Percentiles rank a stretch among this genome's conserved stretches.
These are phyloP conservation scores for Agrotis clavis DNA, from an alignment of 2,888 invertebrate species.

Conservation along the genomic window DNA sequence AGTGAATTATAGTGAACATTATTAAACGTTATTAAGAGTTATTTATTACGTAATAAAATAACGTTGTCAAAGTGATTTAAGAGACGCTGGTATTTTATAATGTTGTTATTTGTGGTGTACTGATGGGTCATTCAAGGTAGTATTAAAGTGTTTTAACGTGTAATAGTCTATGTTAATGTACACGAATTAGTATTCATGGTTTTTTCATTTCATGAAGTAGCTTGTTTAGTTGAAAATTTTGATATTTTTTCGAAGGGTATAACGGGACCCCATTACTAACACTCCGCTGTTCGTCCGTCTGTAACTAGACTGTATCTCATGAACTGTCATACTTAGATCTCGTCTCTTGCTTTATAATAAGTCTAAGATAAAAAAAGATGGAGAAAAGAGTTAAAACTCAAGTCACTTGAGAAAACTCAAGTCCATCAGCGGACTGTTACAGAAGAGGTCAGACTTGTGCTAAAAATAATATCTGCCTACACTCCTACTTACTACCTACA, in stretches of 20 bases:
- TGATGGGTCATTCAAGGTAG: conserved; percentile 27
- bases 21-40: conserved; percentile 45
- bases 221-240: background rate
- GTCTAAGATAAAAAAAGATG: no score
- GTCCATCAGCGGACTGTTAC: no score
- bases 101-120: conserved; percentile 41
- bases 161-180: background rate
- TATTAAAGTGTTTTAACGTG: conserved; percentile 16
- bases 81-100: conserved; percentile 47
- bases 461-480: background rate
- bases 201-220: background rate
- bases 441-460: no score
- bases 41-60: conserved; percentile 56
- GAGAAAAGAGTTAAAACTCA: no score
- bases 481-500: background rate
- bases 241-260: no score
- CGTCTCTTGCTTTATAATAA: no score
- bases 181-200: background rate
- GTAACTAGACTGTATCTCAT: no score
- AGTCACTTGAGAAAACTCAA: no score
- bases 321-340: no score
- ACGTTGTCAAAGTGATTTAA: conserved; percentile 51
- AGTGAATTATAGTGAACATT: conserved; percentile 39
- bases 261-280: no score
- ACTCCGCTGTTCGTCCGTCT: no score